A percentile compares a stretch with the other conserved stretches of the same genome.
Conservation (phyloP, 2,113 vertebrate species). For the Brachypodius melanocephalos region DNA sequence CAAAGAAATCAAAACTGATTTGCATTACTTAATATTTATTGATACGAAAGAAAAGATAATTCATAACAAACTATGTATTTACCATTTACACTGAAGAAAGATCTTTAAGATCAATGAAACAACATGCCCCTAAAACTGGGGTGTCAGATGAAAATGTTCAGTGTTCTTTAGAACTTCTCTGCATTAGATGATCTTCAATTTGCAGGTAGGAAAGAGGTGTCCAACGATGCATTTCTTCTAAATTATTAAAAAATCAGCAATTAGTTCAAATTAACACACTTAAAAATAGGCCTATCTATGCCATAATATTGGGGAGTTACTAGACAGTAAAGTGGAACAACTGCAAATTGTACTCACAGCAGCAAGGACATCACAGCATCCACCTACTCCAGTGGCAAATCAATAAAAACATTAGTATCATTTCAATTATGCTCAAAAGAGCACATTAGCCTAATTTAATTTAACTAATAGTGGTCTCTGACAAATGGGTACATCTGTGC, state of each 20-base stretch:
- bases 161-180: not conserved
- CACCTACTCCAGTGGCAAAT: not conserved
- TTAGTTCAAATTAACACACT: not conserved
- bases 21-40: conserved; percentile 28
- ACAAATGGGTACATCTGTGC: not conserved
- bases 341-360: not conserved
- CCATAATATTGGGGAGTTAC: not conserved
- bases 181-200: not conserved
- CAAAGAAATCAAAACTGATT: not conserved
- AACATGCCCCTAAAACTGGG: not conserved
- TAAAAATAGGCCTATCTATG: not conserved
- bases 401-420: not conserved
- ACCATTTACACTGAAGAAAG: not conserved
- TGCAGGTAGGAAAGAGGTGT: not conserved
- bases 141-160: not conserved
- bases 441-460: not conserved
- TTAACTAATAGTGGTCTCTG: not conserved
- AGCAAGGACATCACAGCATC: not conserved
- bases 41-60: not conserved
- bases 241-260: not conserved
- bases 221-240: not conserved
- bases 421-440: not conserved
- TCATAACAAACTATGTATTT: not conserved
- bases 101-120: not conserved
- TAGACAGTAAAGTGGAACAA: not conserved